phyloP scores from a whole-genome alignment of 2,797 vertebrate genomes.

The Arctocebus calabarensis region DNA sequence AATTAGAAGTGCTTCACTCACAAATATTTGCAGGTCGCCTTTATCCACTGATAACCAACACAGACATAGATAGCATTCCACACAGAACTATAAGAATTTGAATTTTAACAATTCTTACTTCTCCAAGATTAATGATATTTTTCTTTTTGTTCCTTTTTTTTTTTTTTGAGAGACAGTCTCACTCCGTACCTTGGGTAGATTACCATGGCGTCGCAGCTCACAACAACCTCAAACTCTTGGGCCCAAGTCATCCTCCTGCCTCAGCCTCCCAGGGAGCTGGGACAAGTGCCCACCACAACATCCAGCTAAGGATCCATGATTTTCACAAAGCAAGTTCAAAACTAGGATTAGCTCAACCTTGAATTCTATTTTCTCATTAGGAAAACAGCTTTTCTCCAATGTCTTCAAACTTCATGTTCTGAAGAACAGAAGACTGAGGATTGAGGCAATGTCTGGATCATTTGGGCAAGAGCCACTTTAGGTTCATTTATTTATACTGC shows the following conservation, averaged over 20 bases:
- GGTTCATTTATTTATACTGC: neutral
- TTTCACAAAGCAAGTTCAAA: constrained; percentile 45
- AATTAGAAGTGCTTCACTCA: constrained; percentile 33
- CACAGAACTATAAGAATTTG: neutral
- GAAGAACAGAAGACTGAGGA: neutral
- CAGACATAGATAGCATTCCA: neutral
- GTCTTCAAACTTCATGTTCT: neutral
- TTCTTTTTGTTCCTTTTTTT: too few relatives aligned
- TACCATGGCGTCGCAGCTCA: too few relatives aligned
- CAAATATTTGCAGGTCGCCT: constrained; percentile 38
- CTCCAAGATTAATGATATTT: neutral
- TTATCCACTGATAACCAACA: neutral
- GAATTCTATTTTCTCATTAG: neutral
- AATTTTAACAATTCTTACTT: neutral
- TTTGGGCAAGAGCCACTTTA: neutral
- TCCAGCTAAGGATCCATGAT: neutral
- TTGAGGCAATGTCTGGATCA: accelerated
- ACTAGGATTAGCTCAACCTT: neutral
- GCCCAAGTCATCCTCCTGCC: too few relatives aligned
- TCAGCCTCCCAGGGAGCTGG: too few relatives aligned
- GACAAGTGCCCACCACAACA: too few relatives aligned
- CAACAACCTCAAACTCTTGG: too few relatives aligned
- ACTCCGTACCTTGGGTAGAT: too few relatives aligned
- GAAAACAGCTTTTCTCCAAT: neutral
- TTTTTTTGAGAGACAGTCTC: too few relatives aligned